Base-by-base conservation (phyloP, 1,140 invertebrate species). In the Drosophila novamexicana region DNA sequence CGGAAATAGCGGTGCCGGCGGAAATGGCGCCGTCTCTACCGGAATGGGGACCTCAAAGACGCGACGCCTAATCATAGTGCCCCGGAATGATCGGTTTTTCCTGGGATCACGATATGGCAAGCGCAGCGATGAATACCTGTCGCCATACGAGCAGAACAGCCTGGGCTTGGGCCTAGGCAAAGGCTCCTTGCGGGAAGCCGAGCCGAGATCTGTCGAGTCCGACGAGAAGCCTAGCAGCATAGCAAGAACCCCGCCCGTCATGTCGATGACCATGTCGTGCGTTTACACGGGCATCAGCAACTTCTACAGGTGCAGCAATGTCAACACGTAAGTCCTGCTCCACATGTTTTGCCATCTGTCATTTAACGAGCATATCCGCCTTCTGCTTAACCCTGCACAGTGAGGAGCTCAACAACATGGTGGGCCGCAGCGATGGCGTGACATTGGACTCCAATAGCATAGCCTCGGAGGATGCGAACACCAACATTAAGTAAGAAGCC, bases 101-200 rank as follows among this genome's bases (percentile, higher is more conserved):
- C 66, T 92, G 16, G 91, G 92, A 6, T 92, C 91, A 6, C 75
- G 92, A 2, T 92, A 92, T 66, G 92, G 92, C 16, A 92, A 92
- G 53, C 79, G 92, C 14, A 77, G 79, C 34, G 59, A 69, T 9
- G 75, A 86, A 18, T 76, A 58, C 29, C 37, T 83, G 1, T 73
- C 81, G 12, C 74, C 86, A 22, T 86, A 88, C 49, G 81, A 81
- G 34, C 81, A 84, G 34, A 72, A 56, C 29, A 79, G 64, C 32
- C 61, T 81, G 12, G 65, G 67, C 7, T 22, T 75, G 45, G 64
- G 34, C n/a, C n/a, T 76, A 2, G 63, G 14, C 47, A 89, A 82
- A 7, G 37, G 42, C 2, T 10, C 65, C 1, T 10, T 44, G 7
- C 42, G 42, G 6, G 36, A 74, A 14, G 9, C 66, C 3, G 64